Conservation (phyloP, 2,888 invertebrate genomes). For the Aelia acuminata region DNA sequence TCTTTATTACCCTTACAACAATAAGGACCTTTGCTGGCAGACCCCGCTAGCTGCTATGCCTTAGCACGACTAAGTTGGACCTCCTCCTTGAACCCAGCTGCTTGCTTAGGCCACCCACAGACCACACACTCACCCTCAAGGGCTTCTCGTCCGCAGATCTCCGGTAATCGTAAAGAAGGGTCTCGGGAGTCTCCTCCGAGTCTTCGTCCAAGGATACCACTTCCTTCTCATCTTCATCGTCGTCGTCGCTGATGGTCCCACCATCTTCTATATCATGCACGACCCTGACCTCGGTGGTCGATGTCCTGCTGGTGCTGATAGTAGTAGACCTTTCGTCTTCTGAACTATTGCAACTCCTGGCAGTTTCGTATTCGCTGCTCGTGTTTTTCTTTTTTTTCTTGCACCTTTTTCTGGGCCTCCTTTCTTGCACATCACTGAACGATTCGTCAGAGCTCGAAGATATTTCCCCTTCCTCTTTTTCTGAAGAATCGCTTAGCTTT, state of each 20-base stretch:
- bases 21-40: background rate
- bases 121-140: background rate
- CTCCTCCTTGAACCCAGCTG: background rate
- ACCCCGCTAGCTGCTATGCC: background rate
- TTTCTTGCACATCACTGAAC: background rate
- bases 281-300: background rate
- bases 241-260: slow-evolving; percentile 16
- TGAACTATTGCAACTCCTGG: background rate
- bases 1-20: background rate
- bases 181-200: background rate
- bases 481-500: background rate
- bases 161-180: background rate
- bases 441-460: background rate
- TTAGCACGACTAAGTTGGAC: background rate
- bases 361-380: background rate
- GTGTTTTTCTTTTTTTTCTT: background rate
- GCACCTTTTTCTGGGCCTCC: background rate
- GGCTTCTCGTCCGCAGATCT: background rate
- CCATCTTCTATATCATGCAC: background rate
- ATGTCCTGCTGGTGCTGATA: background rate
- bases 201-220: background rate
- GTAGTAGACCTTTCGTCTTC: background rate
- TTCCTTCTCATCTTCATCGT: slow-evolving; percentile 13
- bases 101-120: background rate
- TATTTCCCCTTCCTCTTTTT: slow-evolving; percentile 30